Conservation (phyloP, 2,797 vertebrate species). For the Phalloptychus januarius region DNA sequence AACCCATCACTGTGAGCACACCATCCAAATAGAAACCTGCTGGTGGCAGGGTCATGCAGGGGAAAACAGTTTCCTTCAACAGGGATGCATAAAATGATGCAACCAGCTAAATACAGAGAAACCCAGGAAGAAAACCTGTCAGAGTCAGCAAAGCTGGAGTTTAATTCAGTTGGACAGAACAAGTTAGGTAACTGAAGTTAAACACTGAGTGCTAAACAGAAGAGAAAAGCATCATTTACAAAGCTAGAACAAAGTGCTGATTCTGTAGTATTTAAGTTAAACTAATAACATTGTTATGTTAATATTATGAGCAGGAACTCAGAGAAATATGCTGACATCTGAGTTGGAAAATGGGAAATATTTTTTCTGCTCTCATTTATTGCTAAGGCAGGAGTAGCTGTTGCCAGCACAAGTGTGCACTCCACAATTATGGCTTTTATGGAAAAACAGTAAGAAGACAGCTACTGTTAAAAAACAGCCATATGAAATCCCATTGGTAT, state of each 20-base stretch:
- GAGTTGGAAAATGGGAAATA: not conserved
- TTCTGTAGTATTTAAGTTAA: not conserved
- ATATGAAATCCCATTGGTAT: not conserved
- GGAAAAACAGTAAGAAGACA: not conserved
- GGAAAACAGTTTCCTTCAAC: not conserved
- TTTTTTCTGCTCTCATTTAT: not conserved
- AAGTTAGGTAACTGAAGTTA: not conserved
- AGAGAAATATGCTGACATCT: not conserved
- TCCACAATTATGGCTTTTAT: not conserved
- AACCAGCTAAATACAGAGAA: not conserved
- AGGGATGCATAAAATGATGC: not conserved
- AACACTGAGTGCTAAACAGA: no score
- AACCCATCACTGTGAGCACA: not conserved
- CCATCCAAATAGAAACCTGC: not conserved
- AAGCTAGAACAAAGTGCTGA: no score
- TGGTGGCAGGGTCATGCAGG: not conserved
- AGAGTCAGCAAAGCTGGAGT: not conserved
- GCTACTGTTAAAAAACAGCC: not conserved
- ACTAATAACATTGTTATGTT: not conserved
- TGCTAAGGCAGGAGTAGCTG: not conserved
- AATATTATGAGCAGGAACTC: not conserved
- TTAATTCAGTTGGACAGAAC: not conserved
- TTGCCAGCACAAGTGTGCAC: not conserved
- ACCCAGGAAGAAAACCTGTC: not conserved
- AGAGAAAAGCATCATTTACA: no score